A percentile compares a stretch with the other conserved stretches of the same genome.
These are phyloP conservation scores for Nansenia antarctica DNA, from an alignment of 2,113 vertebrate genomes.

Conservation along the genomic window DNA sequence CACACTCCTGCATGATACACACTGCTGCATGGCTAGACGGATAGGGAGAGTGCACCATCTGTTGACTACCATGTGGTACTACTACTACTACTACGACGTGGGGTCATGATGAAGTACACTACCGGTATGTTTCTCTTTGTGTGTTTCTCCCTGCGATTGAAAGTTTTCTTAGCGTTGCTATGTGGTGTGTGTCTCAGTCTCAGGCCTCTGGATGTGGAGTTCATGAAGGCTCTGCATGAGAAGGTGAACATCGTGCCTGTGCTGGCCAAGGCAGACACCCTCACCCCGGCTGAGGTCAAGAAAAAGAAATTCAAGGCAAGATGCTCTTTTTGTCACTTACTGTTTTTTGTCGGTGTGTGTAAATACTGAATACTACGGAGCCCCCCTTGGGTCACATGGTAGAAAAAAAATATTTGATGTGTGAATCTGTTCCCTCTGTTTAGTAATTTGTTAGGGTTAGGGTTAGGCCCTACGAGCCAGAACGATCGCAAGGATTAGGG, in stretches of 20 bases:
- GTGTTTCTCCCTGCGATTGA: neutral
- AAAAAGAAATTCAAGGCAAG: conserved; percentile 92
- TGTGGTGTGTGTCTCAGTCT: conserved; percentile 74
- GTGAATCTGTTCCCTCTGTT: no score
- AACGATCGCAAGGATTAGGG: no score
- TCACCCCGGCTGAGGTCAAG: conserved; percentile 89
- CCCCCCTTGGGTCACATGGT: neutral
- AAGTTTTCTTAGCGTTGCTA: no score
- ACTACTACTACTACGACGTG: neutral
- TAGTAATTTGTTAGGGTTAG: no score
- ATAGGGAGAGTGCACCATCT: conserved; percentile 54
- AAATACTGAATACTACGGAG: neutral
- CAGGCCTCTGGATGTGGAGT: conserved; percentile 93
- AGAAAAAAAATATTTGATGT: no score
- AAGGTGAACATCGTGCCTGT: conserved; percentile 97
- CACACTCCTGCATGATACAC: conserved; percentile 2
- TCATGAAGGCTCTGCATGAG: conserved; percentile 95
- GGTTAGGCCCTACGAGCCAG: no score
- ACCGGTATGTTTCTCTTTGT: neutral
- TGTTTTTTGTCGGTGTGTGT: no score
- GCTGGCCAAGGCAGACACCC: conserved; percentile 93
- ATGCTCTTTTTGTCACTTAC: neutral
- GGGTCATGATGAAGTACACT: neutral
- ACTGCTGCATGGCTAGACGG: conserved; percentile 20
- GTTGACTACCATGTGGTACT: conserved; percentile 11